Conservation (phyloP, 2,888 invertebrate species). For the Apamea anceps region DNA sequence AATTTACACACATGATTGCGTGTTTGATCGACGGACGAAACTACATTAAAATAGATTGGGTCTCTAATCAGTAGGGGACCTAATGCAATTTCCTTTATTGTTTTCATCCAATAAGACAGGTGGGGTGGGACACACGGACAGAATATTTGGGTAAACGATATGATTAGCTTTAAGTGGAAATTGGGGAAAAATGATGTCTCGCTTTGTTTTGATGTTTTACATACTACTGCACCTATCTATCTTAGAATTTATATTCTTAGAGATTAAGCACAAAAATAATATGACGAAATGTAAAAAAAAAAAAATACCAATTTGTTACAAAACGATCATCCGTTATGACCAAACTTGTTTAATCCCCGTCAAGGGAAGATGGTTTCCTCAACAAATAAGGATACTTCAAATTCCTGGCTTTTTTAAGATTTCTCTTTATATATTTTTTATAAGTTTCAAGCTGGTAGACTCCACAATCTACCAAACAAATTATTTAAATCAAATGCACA, state of each 20-base stretch:
- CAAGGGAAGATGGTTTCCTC: background rate
- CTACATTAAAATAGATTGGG: constrained; percentile 78
- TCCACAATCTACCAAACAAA: background rate
- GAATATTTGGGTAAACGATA: constrained; percentile 50
- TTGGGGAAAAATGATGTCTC: constrained; percentile 18
- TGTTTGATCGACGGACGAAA: constrained; percentile 63
- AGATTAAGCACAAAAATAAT: no score
- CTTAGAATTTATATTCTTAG: background rate
- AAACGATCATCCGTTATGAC: background rate
- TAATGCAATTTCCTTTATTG: constrained; percentile 80
- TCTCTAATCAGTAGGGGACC: constrained; percentile 74
- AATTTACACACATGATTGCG: constrained; percentile 65
- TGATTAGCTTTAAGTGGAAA: constrained; percentile 39
- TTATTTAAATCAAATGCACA: background rate
- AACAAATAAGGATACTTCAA: background rate
- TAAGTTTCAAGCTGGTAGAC: background rate
- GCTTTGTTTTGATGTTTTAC: constrained; percentile 19
- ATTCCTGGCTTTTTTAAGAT: background rate
- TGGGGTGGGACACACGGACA: constrained; percentile 65
- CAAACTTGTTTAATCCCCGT: background rate
- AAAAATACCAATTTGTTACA: background rate
- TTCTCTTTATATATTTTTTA: background rate
- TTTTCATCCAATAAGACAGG: constrained; percentile 74
- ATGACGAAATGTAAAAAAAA: no score
- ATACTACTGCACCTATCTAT: background rate